Evolutionary conservation across 2,797 vertebrate species (phyloP).

Genomic region (Sebastes variabilis): DNA sequence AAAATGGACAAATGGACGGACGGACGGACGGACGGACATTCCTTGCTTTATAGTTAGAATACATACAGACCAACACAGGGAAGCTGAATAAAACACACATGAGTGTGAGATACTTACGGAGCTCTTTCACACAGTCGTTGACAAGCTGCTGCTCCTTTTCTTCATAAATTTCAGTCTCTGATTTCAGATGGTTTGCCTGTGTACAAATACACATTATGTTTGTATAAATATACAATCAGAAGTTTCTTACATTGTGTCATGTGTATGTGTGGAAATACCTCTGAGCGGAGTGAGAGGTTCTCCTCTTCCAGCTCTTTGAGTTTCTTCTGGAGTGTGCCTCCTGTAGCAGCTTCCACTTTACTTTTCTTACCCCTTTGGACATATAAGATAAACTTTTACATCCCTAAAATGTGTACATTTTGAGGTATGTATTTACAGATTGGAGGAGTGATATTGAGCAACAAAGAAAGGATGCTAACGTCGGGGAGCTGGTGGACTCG

Average conservation of each 20-base stretch:
- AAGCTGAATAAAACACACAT: background rate
- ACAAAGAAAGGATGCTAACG: slow-evolving; percentile 80
- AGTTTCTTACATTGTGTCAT: background rate
- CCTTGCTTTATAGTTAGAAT: too few relatives aligned
- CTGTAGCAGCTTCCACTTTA: slow-evolving; percentile 83
- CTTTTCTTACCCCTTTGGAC: slow-evolving; percentile 74
- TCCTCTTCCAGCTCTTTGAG: slow-evolving; percentile 96
- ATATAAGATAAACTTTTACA: background rate
- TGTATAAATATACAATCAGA: background rate
- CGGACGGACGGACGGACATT: too few relatives aligned
- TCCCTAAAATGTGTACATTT: background rate
- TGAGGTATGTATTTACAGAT: background rate
- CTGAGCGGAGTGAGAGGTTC: slow-evolving; percentile 93
- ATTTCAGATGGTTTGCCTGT: slow-evolving; percentile 93
- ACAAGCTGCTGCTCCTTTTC: slow-evolving; percentile 98
- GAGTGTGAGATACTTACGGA: slow-evolving; percentile 81
- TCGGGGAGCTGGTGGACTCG: slow-evolving; percentile 86
- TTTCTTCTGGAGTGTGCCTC: slow-evolving; percentile 92
- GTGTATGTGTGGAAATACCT: slow-evolving; percentile 79
- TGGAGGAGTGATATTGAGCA: background rate
- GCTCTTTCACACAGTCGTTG: slow-evolving; percentile 98
- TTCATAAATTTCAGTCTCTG: slow-evolving; percentile 95
- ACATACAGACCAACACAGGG: background rate
- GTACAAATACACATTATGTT: background rate
- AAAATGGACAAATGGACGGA: too few relatives aligned